Conservation (phyloP, 2,888 invertebrate genomes). For the Cenopis cana region DNA sequence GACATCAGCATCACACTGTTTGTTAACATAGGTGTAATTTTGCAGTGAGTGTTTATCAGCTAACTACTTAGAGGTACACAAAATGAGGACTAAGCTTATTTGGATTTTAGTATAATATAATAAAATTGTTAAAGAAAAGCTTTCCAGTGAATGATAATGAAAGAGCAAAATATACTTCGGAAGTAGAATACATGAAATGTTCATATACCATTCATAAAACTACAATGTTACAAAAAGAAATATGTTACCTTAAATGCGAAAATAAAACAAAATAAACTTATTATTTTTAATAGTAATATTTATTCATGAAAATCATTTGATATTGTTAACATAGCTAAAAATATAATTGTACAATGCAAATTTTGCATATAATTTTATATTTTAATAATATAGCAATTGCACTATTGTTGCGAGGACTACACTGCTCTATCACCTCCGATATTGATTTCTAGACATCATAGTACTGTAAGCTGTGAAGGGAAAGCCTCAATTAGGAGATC, state of each 20-base stretch:
- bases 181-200: constrained; percentile 31
- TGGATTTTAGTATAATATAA: constrained; percentile 58
- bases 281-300: constrained; percentile 80
- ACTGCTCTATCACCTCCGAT: constrained; percentile 75
- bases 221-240: constrained; percentile 55
- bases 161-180: constrained; percentile 46
- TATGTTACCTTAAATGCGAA: constrained; percentile 69
- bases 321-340: constrained; percentile 80
- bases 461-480: constrained; percentile 61
- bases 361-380: constrained; percentile 80
- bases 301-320: constrained; percentile 81
- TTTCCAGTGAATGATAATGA: constrained; percentile 46
- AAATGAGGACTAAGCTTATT: constrained; percentile 56
- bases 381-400: constrained; percentile 79
- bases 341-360: constrained; percentile 84
- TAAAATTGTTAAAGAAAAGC: constrained; percentile 55
- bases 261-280: constrained; percentile 77
- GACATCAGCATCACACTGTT: constrained; percentile 40
- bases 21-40: constrained; percentile 37
- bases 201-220: constrained; percentile 35
- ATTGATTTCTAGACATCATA: constrained; percentile 69
- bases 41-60: constrained; percentile 35
- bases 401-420: constrained; percentile 84
- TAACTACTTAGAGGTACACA: constrained; percentile 39
- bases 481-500: constrained; percentile 77